A percentile compares a stretch with the other conserved stretches of the same genome.
phyloP scores from a whole-genome alignment of 2,113 vertebrate genomes.

The Sporophila hypoxantha region DNA sequence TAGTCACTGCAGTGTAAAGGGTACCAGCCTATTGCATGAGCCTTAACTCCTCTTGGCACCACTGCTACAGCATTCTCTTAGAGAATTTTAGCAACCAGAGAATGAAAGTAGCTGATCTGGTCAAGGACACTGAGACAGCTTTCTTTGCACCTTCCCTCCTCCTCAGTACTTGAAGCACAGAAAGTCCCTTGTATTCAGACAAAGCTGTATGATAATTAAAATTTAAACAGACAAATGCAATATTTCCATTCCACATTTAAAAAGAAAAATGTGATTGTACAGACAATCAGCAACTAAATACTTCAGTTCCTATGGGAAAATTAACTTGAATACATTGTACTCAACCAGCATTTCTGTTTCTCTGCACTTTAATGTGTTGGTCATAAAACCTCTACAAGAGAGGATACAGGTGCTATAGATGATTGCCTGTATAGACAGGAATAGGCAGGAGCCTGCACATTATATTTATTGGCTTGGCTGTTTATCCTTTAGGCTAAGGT shows the following conservation, averaged over 20 bases:
- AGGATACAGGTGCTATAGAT: slow-evolving; percentile 18
- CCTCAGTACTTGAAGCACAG: not conserved
- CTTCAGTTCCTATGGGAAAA: not conserved
- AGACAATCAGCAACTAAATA: not conserved
- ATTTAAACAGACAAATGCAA: not conserved
- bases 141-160: not conserved
- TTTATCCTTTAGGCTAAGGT: slow-evolving; percentile 52
- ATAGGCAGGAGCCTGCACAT: not conserved
- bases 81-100: not conserved
- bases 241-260: not conserved
- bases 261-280: not conserved
- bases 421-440: slow-evolving; percentile 4
- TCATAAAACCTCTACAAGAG: slow-evolving; percentile 8
- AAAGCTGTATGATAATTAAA: not conserved
- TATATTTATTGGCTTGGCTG: slow-evolving; percentile 13
- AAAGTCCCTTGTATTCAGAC: not conserved
- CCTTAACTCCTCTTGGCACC: not conserved
- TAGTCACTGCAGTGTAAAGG: not conserved
- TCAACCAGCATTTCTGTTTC: not conserved
- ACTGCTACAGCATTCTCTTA: not conserved
- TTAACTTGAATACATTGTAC: not conserved
- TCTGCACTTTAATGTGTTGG: not conserved
- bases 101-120: not conserved
- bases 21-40: not conserved
- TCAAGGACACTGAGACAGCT: not conserved